phyloP scores from a whole-genome alignment of 1,140 invertebrate genomes.

The Drosophila ohnishii region DNA sequence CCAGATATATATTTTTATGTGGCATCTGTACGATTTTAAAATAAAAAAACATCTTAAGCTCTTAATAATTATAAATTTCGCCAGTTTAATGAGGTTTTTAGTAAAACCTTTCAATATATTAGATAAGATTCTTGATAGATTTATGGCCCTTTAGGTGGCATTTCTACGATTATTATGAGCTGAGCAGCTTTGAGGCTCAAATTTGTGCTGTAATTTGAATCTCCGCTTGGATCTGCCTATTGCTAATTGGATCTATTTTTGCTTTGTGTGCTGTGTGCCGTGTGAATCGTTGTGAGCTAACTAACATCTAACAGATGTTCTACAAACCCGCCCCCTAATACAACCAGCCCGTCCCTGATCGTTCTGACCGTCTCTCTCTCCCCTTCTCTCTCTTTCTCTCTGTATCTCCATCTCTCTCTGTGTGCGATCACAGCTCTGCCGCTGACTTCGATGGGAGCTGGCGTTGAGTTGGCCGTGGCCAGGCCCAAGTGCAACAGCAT shows the following conservation, averaged over 20 bases:
- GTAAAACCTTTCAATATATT: neutral
- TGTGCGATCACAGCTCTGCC: constrained; percentile 65
- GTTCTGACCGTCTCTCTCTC: constrained; percentile 8
- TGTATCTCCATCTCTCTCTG: neutral
- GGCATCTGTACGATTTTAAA: neutral
- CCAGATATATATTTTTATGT: neutral
- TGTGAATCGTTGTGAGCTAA: constrained; percentile 44
- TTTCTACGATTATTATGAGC: neutral
- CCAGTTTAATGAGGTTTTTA: neutral
- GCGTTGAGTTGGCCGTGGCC: constrained; percentile 88
- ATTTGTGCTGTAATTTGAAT: neutral
- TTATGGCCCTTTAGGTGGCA: neutral
- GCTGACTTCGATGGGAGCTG: constrained; percentile 84
- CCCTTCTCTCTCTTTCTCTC: neutral
- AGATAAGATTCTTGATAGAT: neutral
- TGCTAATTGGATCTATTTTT: constrained; percentile 16
- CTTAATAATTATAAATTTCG: neutral
- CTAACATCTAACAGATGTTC: constrained; percentile 52
- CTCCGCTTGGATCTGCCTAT: constrained; percentile 6
- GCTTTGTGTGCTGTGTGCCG: constrained; percentile 46
- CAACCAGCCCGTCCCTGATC: neutral
- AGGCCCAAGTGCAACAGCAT: constrained; percentile 96
- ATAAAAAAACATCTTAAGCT: neutral
- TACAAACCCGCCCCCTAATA: constrained; percentile 27
- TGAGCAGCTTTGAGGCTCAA: neutral